A percentile compares a stretch with the other conserved stretches of the same genome.
Evolutionary conservation across 2,797 vertebrate genomes (phyloP).

Genomic region (Pangasius mekongensis): DNA sequence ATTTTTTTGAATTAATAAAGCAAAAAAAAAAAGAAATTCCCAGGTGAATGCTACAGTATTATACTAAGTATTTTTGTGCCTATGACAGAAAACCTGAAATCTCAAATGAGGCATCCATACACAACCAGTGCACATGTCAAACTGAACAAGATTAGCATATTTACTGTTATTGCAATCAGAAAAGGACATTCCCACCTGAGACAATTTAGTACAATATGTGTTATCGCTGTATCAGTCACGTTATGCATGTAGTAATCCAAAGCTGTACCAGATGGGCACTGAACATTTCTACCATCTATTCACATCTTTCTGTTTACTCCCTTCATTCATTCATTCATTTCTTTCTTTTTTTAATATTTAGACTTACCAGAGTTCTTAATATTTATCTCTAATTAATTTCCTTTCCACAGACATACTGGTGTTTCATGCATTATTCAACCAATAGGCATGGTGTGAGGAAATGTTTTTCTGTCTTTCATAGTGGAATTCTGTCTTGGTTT

Average conservation of each 20-base stretch:
- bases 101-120: neutral
- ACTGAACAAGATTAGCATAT: constrained; percentile 16
- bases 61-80: constrained; percentile 12
- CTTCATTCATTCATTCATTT: neutral
- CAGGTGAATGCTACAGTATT: constrained; percentile 9
- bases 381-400: neutral
- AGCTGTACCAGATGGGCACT: neutral
- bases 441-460: neutral
- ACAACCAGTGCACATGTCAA: neutral
- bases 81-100: constrained; percentile 6
- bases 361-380: neutral
- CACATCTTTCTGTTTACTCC: neutral
- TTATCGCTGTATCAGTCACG: constrained; percentile 31
- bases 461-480: neutral
- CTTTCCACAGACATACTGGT: neutral
- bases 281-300: neutral
- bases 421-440: neutral
- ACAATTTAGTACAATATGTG: constrained; percentile 37
- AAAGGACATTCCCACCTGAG: constrained; percentile 48
- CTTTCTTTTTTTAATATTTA: neutral
- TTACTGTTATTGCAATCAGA: constrained; percentile 13
- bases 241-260: constrained; percentile 2
- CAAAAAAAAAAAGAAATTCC: neutral
- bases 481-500: neutral
- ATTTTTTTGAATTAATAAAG: neutral